Evolutionary conservation across 92 coral and sea anemone genomes (phyloP).

Genomic region (Bergia sp.): DNA sequence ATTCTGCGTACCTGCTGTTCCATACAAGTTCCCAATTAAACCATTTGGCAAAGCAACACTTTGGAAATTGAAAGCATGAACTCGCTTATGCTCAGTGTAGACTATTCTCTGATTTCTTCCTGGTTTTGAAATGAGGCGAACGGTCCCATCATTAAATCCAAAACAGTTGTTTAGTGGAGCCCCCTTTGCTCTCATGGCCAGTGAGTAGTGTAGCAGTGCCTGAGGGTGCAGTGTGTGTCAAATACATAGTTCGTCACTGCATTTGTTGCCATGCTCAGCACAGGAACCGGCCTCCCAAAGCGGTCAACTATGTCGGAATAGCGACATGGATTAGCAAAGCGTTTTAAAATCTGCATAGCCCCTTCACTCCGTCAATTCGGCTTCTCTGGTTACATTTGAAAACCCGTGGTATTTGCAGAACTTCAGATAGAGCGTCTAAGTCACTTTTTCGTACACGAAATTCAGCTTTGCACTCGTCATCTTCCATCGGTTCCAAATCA

Average conservation of each 20-base stretch:
- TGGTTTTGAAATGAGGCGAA: too few relatives aligned
- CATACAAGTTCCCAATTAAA: too few relatives aligned
- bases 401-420: constrained; percentile 4
- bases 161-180: too few relatives aligned
- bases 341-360: background rate
- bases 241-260: background rate
- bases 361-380: constrained; percentile 9
- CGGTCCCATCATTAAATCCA: too few relatives aligned
- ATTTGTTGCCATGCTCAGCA: background rate
- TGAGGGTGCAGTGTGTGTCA: background rate
- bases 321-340: background rate
- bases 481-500: constrained; percentile 1
- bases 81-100: too few relatives aligned
- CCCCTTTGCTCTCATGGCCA: too few relatives aligned
- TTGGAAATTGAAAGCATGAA: too few relatives aligned
- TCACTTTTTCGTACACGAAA: constrained; percentile 1
- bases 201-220: too few relatives aligned
- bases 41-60: too few relatives aligned
- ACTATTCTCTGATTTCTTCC: too few relatives aligned
- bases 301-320: background rate
- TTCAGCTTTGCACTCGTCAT: constrained; percentile 14
- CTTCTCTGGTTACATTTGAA: background rate
- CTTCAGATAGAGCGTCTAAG: background rate
- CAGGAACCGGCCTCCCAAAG: background rate
- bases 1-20: too few relatives aligned